Base-by-base conservation (phyloP, 2,888 invertebrate genomes). In the Eledona agricola region DNA sequence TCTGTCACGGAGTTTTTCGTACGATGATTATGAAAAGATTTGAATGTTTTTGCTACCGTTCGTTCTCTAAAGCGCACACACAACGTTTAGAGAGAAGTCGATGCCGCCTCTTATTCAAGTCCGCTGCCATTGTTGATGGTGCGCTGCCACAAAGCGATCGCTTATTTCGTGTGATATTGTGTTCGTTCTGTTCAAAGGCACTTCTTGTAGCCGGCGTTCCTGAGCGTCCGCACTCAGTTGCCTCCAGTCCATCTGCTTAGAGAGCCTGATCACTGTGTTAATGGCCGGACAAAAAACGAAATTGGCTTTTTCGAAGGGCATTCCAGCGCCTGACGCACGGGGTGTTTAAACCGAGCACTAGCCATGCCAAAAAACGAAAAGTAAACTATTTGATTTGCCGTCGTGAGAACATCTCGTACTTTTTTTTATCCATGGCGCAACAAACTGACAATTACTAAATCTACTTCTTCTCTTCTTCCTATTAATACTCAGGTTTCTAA, bases 161-260 rank as follows among this genome's bases (percentile, higher is more conserved):
- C 42, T 57, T 59, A 59, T 58, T 62, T 59, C 52, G 52, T 54
- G 47, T 58, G 52, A 55, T 57, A 62, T 62, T 62, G 59, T 55
- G 50, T 51, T 43, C 55, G n/a, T 37, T 16, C 4, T 25, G 16
- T 46, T 43, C 37, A 46, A 52, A 52, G 38, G 38, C 38, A 17
- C 45, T 37, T 45, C 51, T 35, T 51, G 45, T 46, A 46, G 31
- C 7, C 38, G 45, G 37, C 51, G 45, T 52, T 37, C 51, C 51
- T 51, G 17, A 35, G 25, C 51, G 51, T 52, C 37, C 45, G 32
- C 43, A 37, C 28, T 47, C 42, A 29, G n/a, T n/a, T n/a, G n/a
- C n/a, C n/a, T n/a, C 38, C 37, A 51, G 15, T 51, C 45, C 45
- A 51, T 42, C 51, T 51, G 51, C 31, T 42, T 50, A 40, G 19